Evolutionary conservation across 2,797 vertebrate genomes (phyloP), one percentile per base, ranked within the genome.

Genomic region (Holocentrus rufus): DNA sequence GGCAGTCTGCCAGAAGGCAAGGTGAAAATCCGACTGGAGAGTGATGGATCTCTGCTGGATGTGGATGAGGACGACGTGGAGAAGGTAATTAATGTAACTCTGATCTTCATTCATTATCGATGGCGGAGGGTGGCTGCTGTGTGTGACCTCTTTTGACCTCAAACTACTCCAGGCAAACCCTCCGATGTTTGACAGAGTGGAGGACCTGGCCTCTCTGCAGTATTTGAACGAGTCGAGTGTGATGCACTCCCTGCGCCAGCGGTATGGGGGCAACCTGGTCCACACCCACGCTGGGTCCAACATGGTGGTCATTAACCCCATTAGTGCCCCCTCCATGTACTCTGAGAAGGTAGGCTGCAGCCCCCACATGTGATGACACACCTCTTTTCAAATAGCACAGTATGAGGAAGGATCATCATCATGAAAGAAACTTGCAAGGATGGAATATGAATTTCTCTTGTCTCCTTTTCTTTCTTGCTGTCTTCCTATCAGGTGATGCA

Each of bases 31-130:
- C 94, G 94, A 80, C 93, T 99, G 88, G 97, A 98, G 90, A 95
- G 97, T 0, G 96, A 98, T 3, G 95, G 97, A 82, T 91, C 95
- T 5, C 0, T 97, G 86, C 92, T 99, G 93, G 97, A 99, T 25
- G 98, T 98, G 86, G 98, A 99, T 1, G 98, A 99, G 90, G 97
- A 99, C 0, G 97, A 99, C 1, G 92, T 98, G 50, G 98, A 99
- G 84, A 99, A 99, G 96, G 98, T 98, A 89, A 81, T 85, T 77
- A 76, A 90, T 90, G 47, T 80, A 77, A 44, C 81, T 81, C 64
- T 62, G 57, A 81, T 76, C 69, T 69, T 60, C 82, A 80, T 90
- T 68, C 72, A 71, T 90, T 85, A 77, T 30, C 2, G 20, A 70
- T 59, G 71, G 62, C 73, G 4, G 2, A 0, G 20, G 31, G 44